phyloP scores from a whole-genome alignment of 2,888 invertebrate species.

The Steinernema scapterisci region DNA sequence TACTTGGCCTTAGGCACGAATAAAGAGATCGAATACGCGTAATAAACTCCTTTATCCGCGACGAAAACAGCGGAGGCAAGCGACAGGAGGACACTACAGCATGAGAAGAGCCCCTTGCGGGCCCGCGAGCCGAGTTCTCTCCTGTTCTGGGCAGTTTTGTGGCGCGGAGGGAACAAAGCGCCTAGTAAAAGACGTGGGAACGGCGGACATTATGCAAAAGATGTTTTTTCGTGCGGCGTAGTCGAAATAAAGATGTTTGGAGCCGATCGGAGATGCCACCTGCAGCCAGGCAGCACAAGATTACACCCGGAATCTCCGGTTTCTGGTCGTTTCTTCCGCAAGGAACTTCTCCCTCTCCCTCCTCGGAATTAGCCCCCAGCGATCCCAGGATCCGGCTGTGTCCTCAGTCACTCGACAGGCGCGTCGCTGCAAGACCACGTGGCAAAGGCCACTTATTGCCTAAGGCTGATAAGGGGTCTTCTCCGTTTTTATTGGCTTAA shows the following conservation, averaged over 20 bases:
- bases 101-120: no score
- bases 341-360: neutral
- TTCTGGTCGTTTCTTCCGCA: neutral
- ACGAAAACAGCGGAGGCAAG: no score
- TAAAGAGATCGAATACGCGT: no score
- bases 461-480: conserved; percentile 3
- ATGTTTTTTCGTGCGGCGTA: neutral
- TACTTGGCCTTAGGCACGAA: no score
- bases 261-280: neutral
- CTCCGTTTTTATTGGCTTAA: conserved; percentile 24
- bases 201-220: conserved; percentile 7
- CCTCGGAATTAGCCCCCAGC: neutral
- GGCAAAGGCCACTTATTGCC: neutral
- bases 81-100: no score
- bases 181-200: neutral
- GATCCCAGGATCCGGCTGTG: neutral
- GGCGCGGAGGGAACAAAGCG: no score
- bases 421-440: neutral
- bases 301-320: neutral
- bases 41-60: no score
- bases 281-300: neutral
- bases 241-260: conserved; percentile 4
- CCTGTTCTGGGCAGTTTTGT: no score
- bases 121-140: no score
- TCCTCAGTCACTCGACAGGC: neutral